Percentiles rank a stretch among this genome's conserved stretches.
These are phyloP conservation scores for Sepiola atlantica DNA, from an alignment of 2,888 invertebrate genomes.

Conservation along the genomic window DNA sequence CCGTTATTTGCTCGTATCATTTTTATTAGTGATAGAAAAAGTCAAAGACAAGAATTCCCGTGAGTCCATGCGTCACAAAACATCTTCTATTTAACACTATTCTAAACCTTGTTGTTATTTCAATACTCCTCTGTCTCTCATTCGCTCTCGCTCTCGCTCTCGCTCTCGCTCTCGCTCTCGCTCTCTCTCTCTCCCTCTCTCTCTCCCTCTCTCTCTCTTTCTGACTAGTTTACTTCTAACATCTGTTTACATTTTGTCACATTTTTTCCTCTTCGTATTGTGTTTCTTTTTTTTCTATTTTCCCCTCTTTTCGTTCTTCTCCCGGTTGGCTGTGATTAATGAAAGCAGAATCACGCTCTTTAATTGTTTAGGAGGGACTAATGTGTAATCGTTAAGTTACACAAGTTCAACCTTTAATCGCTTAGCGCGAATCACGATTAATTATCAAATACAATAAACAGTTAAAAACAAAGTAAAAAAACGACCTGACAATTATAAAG, in stretches of 20 bases:
- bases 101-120: too few species aligned
- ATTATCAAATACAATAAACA: neutral
- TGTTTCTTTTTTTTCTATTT: too few species aligned
- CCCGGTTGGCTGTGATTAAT: neutral
- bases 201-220: neutral
- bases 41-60: neutral
- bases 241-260: too few species aligned
- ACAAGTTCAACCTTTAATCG: neutral
- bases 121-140: too few species aligned
- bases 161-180: neutral
- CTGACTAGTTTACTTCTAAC: too few species aligned
- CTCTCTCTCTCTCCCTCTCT: neutral
- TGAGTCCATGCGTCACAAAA: neutral
- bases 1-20: neutral
- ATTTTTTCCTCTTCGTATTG: too few species aligned
- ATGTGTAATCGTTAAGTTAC: neutral
- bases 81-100: too few species aligned
- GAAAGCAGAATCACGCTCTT: neutral
- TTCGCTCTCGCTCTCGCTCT: neutral
- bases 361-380: neutral
- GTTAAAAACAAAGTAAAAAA: neutral
- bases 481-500: too few species aligned
- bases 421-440: slow-evolving; percentile 2
- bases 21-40: neutral
- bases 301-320: neutral